A percentile compares a stretch with the other conserved stretches of the same genome.
phyloP scores from a whole-genome alignment of 2,888 invertebrate species.

The Pteria penguin region DNA sequence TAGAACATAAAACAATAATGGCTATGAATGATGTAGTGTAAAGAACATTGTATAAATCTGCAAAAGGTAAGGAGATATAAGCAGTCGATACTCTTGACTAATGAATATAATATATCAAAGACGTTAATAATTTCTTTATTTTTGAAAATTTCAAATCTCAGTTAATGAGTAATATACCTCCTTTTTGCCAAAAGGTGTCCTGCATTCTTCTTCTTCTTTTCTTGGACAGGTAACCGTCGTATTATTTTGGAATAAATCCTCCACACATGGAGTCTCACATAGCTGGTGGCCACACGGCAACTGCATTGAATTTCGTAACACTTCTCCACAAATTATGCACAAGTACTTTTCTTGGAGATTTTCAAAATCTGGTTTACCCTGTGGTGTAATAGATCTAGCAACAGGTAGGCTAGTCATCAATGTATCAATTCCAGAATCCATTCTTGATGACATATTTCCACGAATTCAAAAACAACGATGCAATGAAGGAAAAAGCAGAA shows the following conservation, averaged over 20 bases:
- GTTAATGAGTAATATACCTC: not conserved
- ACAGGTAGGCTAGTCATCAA: not conserved
- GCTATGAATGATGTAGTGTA: no score
- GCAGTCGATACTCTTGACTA: no score
- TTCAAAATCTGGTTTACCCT: conserved; percentile 5
- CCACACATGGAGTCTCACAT: conserved; percentile 16
- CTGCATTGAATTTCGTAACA: conserved; percentile 26
- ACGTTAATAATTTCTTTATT: not conserved
- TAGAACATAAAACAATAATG: no score
- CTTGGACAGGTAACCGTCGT: conserved; percentile 22
- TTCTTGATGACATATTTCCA: not conserved
- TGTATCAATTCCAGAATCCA: not conserved
- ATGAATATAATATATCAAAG: not conserved
- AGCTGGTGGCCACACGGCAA: conserved; percentile 27
- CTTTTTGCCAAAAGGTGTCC: conserved; percentile 2
- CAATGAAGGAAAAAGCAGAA: no score
- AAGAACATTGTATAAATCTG: no score
- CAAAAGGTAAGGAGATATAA: no score
- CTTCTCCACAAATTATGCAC: conserved; percentile 6
- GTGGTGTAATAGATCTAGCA: not conserved
- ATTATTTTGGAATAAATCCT: conserved; percentile 9
- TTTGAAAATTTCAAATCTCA: not conserved
- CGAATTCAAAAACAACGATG: no score
- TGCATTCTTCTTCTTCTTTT: conserved; percentile 22
- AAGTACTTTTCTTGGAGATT: not conserved